Base-by-base conservation (phyloP, 2,888 invertebrate genomes). In the Ypsolopha scabrella region DNA sequence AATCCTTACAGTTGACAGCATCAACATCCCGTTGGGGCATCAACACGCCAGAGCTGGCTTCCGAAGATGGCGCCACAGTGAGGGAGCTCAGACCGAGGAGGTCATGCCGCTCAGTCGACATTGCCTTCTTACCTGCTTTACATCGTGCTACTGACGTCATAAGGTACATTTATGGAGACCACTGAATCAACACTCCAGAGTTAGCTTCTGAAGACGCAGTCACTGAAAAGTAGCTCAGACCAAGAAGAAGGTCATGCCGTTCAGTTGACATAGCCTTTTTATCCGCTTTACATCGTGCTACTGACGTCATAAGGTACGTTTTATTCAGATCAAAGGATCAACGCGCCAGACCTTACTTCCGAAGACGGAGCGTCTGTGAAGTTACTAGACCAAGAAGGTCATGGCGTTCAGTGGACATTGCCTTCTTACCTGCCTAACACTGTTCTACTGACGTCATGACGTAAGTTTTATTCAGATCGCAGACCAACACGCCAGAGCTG, bases 131-230 rank as follows among this genome's bases (percentile, higher is more conserved):
- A 14, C 83, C 85, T 1, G 85, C 83, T 0, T 61, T 65, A 0
- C 80, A 82, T 50, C 74, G 80, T 41, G 68, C 74, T n/a, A 79
- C 80, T 8, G 77, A 80, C 54, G 78, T 74, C 9, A 80, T 86
- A 46, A 76, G 80, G 85, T 80, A 60, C 50, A 38, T 50, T 9
- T 41, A 13, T 33, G 6, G 8, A 47, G 33, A 11, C 9, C 3
- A 7, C 24, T 41, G 82, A 0, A 57, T 72, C 7, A 72, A 61
- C 43, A 68, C 69, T 0, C 83, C 83, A 7, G 83, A 83, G 54
- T 57, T 85, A 6, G 38, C 38, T 6, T 57, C 64, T 2, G 76
- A 75, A 54, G 81, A 79, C 14, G 79, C 75, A 0, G 61, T 71
- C 0, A 61, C 60, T 2, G 81, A 82, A 0, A 61, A 80, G n/a